These are phyloP conservation scores for Caenorhabditis doughertyi DNA, from an alignment of 2,888 invertebrate species.

Conservation along the genomic window DNA sequence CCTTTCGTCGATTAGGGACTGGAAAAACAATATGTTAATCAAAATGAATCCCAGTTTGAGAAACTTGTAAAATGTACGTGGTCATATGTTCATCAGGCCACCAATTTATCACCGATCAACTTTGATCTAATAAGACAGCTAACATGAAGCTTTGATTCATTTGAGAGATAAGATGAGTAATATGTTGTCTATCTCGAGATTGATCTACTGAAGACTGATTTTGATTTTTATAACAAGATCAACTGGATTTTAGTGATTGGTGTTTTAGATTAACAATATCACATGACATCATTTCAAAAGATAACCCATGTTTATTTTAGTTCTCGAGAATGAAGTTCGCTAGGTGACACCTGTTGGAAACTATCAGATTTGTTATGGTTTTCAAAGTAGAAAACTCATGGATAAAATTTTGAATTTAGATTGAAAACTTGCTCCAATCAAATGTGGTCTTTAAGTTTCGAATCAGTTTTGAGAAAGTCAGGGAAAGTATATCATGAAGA, in stretches of 20 bases:
- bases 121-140: conserved; percentile 9
- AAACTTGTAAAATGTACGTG: no score
- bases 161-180: neutral
- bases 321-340: neutral
- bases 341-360: no score
- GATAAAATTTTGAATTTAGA: no score
- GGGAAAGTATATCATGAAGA: conserved; percentile 24
- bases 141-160: conserved; percentile 11
- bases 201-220: neutral
- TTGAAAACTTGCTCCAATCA: no score
- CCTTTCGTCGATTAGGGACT: conserved; percentile 1
- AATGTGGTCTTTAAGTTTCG: no score
- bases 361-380: no score
- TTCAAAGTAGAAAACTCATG: no score
- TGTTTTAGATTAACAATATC: conserved; percentile 11
- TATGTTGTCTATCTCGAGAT: conserved; percentile 8
- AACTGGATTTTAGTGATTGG: conserved; percentile 24
- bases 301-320: neutral
- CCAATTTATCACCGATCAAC: conserved; percentile 5
- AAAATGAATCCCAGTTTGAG: no score
- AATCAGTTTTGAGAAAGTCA: neutral
- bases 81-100: neutral
- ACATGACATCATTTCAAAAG: conserved; percentile 2
- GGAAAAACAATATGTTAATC: conserved; percentile 1
- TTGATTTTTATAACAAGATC: conserved; percentile 8